phyloP scores from a whole-genome alignment of 2,888 invertebrate species.

The Thymelicus sylvestris region DNA sequence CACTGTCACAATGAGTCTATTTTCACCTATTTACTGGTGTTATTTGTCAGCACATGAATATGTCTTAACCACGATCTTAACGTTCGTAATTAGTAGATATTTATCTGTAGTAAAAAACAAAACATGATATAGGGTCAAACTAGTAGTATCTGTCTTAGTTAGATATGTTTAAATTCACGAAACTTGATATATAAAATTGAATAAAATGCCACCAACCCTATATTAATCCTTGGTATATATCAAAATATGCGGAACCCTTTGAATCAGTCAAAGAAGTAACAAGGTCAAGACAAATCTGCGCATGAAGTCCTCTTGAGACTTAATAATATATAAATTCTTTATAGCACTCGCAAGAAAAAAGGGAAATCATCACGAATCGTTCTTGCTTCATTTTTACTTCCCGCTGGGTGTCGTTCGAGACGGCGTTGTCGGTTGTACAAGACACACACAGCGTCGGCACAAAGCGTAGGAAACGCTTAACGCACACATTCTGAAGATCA shows the following conservation, averaged over 20 bases:
- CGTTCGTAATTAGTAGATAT: no score
- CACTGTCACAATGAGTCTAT: background rate
- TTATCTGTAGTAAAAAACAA: no score
- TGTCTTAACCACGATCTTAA: no score
- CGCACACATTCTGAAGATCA: conserved; percentile 82
- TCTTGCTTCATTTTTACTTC: conserved; percentile 73
- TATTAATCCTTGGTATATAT: no score
- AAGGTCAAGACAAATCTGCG: background rate
- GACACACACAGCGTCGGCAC: conserved; percentile 72
- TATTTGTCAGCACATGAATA: no score
- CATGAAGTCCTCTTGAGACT: conserved; percentile 11
- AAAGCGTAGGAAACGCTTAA: conserved; percentile 82
- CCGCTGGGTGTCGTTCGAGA: conserved; percentile 75
- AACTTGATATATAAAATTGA: no score
- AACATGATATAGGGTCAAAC: no score
- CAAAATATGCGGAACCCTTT: no score
- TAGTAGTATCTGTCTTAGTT: no score
- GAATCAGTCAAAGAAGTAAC: background rate
- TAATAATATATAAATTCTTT: conserved; percentile 34
- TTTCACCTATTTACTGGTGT: background rate
- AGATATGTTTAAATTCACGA: no score
- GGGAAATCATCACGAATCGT: conserved; percentile 66
- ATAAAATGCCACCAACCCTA: no score
- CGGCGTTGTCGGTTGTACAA: conserved; percentile 56
- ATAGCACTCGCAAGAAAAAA: conserved; percentile 44